phyloP scores from a whole-genome alignment of 2,113 vertebrate genomes.

The Xiphorhynchus elegans region DNA sequence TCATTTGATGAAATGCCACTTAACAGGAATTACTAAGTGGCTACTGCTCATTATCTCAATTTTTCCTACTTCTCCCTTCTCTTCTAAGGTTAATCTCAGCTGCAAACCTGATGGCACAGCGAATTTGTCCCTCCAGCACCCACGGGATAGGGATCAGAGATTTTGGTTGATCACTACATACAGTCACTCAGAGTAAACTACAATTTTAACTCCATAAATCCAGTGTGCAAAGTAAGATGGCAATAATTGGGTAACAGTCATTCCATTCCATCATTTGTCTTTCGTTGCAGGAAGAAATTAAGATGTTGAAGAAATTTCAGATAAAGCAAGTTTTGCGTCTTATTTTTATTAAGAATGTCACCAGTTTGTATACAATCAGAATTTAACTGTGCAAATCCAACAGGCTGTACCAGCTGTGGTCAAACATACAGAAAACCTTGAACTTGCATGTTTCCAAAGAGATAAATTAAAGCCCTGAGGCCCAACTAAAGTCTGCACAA shows the following conservation, averaged over 20 bases:
- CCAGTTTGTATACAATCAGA: constrained; percentile 31
- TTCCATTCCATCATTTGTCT: background rate
- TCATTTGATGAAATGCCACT: background rate
- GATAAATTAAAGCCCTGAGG: constrained; percentile 19
- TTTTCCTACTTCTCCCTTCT: background rate
- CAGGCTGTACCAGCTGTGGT: background rate
- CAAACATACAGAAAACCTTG: constrained; percentile 16
- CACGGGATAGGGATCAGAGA: background rate
- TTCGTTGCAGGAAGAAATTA: background rate
- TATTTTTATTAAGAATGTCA: constrained; percentile 62
- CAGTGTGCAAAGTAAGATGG: background rate
- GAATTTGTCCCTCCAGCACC: background rate
- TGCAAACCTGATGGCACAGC: background rate
- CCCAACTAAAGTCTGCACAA: background rate
- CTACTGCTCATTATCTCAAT: background rate
- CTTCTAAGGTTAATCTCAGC: background rate
- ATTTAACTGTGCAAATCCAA: constrained; percentile 11
- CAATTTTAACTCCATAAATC: background rate
- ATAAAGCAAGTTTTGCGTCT: constrained; percentile 62
- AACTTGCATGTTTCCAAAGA: background rate
- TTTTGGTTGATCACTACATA: background rate
- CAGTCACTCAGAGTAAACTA: background rate
- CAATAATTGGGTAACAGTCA: background rate
- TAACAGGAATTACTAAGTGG: background rate
- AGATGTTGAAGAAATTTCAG: constrained; percentile 52